These are phyloP conservation scores for Turritopsis rubra DNA, from an alignment of 30 jellyfish, hydroid and myxozoan species.

Conservation along the genomic window DNA sequence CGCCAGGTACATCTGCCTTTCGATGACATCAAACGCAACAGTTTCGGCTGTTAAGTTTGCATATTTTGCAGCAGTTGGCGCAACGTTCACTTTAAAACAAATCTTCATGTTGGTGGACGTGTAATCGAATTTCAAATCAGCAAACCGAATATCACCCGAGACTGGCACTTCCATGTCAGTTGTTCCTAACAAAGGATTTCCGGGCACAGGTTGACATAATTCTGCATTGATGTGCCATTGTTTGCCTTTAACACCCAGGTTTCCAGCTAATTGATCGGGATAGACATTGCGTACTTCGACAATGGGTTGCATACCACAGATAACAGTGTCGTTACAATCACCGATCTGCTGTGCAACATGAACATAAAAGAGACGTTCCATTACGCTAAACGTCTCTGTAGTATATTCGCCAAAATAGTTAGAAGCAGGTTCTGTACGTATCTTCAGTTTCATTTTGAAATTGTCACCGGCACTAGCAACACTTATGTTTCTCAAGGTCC, in stretches of 20 bases:
- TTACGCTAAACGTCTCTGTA: slow-evolving; percentile 46
- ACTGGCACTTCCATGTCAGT: slow-evolving; percentile 35
- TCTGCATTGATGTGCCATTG: slow-evolving; percentile 59
- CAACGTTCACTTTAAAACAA: slow-evolving; percentile 40
- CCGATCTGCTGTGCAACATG: slow-evolving; percentile 72
- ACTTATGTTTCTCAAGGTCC: slow-evolving; percentile 38
- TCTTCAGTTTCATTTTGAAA: slow-evolving; percentile 32
- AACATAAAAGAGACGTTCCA: slow-evolving; percentile 50
- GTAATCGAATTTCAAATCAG: slow-evolving; percentile 51
- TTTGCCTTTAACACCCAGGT: slow-evolving; percentile 65
- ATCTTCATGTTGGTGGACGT: slow-evolving; percentile 46
- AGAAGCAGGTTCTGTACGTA: slow-evolving; percentile 53
- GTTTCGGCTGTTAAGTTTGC: slow-evolving; percentile 25
- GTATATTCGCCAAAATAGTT: slow-evolving; percentile 27
- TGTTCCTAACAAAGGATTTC: slow-evolving; percentile 25
- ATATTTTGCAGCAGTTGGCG: slow-evolving; percentile 27
- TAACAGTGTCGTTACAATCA: slow-evolving; percentile 72
- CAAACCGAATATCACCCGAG: slow-evolving; percentile 49
- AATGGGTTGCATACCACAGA: slow-evolving; percentile 78
- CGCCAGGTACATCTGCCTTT: slow-evolving; percentile 58
- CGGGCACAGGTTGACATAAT: slow-evolving; percentile 43
- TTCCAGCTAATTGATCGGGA: slow-evolving; percentile 72
- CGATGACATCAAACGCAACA: slow-evolving; percentile 41
- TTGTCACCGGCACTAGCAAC: slow-evolving; percentile 63
- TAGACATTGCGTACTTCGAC: slow-evolving; percentile 50